Percentiles rank a stretch among this genome's conserved stretches.
Conservation (phyloP, 2,888 invertebrate species). For the Ochropleura plecta region DNA sequence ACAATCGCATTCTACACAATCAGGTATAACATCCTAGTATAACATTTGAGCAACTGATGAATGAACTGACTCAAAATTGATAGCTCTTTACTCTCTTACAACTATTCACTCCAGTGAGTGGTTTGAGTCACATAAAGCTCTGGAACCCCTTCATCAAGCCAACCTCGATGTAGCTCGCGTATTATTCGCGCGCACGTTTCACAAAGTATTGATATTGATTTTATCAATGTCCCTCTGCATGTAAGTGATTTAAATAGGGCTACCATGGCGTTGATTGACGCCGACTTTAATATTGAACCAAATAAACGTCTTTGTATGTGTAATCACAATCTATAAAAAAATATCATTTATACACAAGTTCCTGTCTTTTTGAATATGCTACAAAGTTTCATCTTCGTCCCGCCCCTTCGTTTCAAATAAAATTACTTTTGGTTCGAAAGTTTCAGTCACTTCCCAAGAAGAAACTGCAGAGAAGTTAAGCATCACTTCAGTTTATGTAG, state of each 20-base stretch:
- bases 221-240: constrained; percentile 51
- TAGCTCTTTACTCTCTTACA: background rate
- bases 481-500: background rate
- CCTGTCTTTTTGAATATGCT: background rate
- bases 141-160: constrained; percentile 23
- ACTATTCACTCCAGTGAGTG: constrained; percentile 10
- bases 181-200: constrained; percentile 35
- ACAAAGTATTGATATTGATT: constrained; percentile 58
- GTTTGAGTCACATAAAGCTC: constrained; percentile 23
- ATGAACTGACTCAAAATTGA: background rate
- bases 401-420: background rate
- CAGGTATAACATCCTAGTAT: background rate
- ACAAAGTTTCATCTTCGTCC: background rate
- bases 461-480: background rate
- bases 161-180: constrained; percentile 37
- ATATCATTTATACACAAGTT: background rate
- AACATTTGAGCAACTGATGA: background rate
- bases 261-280: background rate
- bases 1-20: too few species aligned
- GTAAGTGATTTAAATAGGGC: constrained; percentile 31
- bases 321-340: background rate
- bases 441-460: constrained; percentile 6
- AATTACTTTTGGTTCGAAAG: background rate
- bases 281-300: constrained; percentile 6
- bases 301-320: background rate